Evolutionary conservation across 2,797 vertebrate species (phyloP).

Genomic region (Catharus ustulatus): DNA sequence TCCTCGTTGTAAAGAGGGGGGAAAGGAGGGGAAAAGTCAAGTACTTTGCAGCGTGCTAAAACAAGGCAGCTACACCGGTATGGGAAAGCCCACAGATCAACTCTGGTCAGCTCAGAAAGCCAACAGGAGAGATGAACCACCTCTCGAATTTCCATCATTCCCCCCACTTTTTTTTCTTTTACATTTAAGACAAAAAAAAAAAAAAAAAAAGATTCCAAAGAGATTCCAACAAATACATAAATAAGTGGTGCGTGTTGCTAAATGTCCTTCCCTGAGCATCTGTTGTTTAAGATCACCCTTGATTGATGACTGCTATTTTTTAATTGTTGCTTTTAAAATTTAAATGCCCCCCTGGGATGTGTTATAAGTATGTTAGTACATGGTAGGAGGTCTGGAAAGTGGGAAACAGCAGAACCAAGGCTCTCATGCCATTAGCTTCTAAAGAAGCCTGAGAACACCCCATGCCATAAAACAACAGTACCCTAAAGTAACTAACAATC

Average conservation of each 20-base stretch:
- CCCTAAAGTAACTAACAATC: slow-evolving; percentile 65
- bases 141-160: background rate
- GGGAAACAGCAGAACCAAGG: slow-evolving; percentile 67
- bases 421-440: slow-evolving; percentile 61
- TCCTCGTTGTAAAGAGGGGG: slow-evolving; percentile 66
- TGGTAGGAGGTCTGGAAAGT: slow-evolving; percentile 74
- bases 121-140: background rate
- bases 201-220: background rate
- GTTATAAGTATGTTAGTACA: slow-evolving; percentile 77
- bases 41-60: slow-evolving; percentile 40
- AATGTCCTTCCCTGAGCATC: slow-evolving; percentile 75
- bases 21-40: slow-evolving; percentile 1
- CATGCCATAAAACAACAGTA: slow-evolving; percentile 65
- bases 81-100: background rate
- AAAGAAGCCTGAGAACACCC: slow-evolving; percentile 55
- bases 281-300: slow-evolving; percentile 80
- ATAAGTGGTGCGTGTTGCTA: slow-evolving; percentile 68
- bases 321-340: slow-evolving; percentile 84
- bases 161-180: background rate
- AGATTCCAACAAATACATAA: slow-evolving; percentile 66
- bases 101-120: background rate
- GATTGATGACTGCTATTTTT: slow-evolving; percentile 81
- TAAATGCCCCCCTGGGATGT: slow-evolving; percentile 80
- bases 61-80: background rate
- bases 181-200: background rate